Percentiles rank a stretch among this genome's conserved stretches.
phyloP scores from a whole-genome alignment of 2,888 invertebrate genomes.

The Onthophagus sagittarius region DNA sequence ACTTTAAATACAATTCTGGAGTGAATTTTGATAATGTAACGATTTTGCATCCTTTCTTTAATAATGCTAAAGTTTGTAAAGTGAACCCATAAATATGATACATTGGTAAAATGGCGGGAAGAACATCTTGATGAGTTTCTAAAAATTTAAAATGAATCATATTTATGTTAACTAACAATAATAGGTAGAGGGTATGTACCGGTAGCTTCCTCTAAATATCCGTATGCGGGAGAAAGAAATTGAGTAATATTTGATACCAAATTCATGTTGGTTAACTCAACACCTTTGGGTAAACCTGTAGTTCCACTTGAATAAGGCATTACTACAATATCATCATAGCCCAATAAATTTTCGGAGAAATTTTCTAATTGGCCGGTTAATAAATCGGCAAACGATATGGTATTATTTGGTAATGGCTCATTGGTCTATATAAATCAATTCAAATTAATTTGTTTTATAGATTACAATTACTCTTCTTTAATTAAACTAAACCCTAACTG shows the following conservation, averaged over 20 bases:
- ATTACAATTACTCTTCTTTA: no score
- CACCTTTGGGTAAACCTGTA: slow-evolving; percentile 77
- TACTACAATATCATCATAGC: slow-evolving; percentile 59
- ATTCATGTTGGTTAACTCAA: slow-evolving; percentile 61
- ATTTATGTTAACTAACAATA: not conserved
- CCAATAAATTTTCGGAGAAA: slow-evolving; percentile 51
- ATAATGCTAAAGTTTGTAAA: slow-evolving; percentile 55
- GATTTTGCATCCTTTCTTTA: slow-evolving; percentile 61
- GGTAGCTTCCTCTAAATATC: slow-evolving; percentile 15
- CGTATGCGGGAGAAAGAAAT: slow-evolving; percentile 15
- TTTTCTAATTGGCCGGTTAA: slow-evolving; percentile 50
- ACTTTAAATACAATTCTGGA: slow-evolving; percentile 61
- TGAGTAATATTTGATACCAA: slow-evolving; percentile 53
- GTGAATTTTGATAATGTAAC: slow-evolving; percentile 73
- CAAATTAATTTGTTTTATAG: no score
- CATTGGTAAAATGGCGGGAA: slow-evolving; percentile 71
- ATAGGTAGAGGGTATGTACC: slow-evolving; percentile 19
- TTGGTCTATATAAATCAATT: slow-evolving; percentile 39
- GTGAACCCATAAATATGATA: slow-evolving; percentile 79
- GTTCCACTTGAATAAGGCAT: slow-evolving; percentile 86
- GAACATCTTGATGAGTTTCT: slow-evolving; percentile 58
- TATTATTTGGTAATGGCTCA: slow-evolving; percentile 53
- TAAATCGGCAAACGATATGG: slow-evolving; percentile 60
- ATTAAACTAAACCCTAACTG: no score
- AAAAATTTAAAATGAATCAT: slow-evolving; percentile 29